Percentiles rank a stretch among this genome's conserved stretches.
Evolutionary conservation across 1,140 invertebrate genomes (phyloP).

Genomic region (Sesamia nonagrioides): DNA sequence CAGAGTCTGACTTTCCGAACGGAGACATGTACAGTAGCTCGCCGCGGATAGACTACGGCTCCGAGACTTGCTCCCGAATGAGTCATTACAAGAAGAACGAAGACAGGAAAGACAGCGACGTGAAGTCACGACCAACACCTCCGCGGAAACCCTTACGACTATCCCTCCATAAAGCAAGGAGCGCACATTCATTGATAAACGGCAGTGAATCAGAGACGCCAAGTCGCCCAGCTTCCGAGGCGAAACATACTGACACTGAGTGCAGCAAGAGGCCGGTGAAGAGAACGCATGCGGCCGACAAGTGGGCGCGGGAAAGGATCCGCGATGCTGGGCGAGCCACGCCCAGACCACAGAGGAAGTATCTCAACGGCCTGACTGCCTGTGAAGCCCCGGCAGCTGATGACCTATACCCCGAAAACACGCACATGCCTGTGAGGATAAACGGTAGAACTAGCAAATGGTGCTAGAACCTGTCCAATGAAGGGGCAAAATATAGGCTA

Average conservation of each 20-base stretch:
- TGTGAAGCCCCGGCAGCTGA: conserved; percentile 76
- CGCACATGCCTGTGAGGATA: conserved; percentile 58
- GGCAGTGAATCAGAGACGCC: conserved; percentile 77
- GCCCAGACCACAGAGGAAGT: conserved; percentile 67
- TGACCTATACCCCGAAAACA: conserved; percentile 73
- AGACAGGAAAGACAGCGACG: conserved; percentile 69
- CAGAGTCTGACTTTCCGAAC: conserved; percentile 87
- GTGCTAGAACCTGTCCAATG: conserved; percentile 61
- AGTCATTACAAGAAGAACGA: conserved; percentile 85
- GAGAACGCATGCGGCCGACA: conserved; percentile 73
- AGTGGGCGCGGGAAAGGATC: conserved; percentile 65
- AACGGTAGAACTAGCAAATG: conserved; percentile 65
- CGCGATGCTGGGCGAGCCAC: conserved; percentile 70
- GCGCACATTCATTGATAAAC: conserved; percentile 92
- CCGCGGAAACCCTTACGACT: conserved; percentile 94
- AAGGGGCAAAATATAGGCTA: too few species aligned
- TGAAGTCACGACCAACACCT: conserved; percentile 90
- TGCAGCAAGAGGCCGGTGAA: conserved; percentile 74
- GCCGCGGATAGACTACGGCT: conserved; percentile 87
- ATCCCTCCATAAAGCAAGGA: conserved; percentile 93
- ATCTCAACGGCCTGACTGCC: conserved; percentile 64
- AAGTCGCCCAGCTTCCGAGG: conserved; percentile 69
- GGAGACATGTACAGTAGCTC: conserved; percentile 79
- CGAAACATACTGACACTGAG: conserved; percentile 59
- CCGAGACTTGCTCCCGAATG: conserved; percentile 86